Conservation (phyloP, 2,797 vertebrate species). For the Enteromius argenteus region DNA sequence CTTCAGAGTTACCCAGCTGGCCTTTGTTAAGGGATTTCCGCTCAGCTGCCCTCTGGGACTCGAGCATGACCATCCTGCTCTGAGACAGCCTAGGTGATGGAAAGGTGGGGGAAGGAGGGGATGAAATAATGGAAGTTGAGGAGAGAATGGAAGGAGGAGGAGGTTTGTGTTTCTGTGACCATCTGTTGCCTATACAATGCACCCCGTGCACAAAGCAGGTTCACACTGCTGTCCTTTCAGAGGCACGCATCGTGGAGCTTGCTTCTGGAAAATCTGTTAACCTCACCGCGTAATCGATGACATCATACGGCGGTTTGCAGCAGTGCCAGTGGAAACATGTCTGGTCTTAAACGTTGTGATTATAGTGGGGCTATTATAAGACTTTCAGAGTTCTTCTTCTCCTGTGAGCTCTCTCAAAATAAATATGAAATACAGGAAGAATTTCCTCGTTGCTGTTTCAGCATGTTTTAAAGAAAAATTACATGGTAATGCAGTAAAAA, state of each 20-base stretch:
- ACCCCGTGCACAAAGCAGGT: constrained; percentile 35
- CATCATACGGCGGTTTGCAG: constrained; percentile 27
- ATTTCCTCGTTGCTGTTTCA: neutral
- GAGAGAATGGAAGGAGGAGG: constrained; percentile 62
- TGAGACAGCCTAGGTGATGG: constrained; percentile 60
- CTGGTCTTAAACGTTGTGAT: constrained; percentile 44
- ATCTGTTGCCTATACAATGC: constrained; percentile 78
- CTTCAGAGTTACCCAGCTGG: constrained; percentile 72
- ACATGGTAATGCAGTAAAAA: neutral
- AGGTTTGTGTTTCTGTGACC: constrained; percentile 66
- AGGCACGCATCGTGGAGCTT: constrained; percentile 16
- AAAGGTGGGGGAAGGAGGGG: constrained; percentile 36
- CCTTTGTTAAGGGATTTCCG: constrained; percentile 78
- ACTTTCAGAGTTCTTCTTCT: constrained; percentile 20
- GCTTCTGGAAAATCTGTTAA: constrained; percentile 55
- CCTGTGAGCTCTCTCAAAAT: constrained; percentile 19
- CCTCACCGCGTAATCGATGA: constrained; percentile 41
- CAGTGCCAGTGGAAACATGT: constrained; percentile 51
- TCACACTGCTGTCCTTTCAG: constrained; percentile 30
- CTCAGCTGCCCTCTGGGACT: constrained; percentile 74
- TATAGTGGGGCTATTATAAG: constrained; percentile 34
- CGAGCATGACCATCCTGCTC: constrained; percentile 68
- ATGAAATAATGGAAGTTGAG: constrained; percentile 63
- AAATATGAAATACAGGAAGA: constrained; percentile 7
- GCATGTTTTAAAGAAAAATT: constrained; percentile 7